A percentile compares a stretch with the other conserved stretches of the same genome.
Conservation (phyloP, 2,113 vertebrate genomes). For the Psettodes erumei region DNA sequence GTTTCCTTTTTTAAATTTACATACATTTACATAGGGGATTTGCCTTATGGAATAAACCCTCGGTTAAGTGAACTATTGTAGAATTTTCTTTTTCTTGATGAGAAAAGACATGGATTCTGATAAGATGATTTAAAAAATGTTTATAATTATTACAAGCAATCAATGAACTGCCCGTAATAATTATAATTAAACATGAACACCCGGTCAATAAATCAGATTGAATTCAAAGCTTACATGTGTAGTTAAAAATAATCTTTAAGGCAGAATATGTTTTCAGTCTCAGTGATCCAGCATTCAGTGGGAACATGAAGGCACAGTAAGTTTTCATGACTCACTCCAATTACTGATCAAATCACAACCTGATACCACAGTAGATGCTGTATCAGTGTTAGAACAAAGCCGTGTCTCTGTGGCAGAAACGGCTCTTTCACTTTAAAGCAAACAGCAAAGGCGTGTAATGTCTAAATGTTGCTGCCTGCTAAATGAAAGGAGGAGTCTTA, state of each 20-base stretch:
- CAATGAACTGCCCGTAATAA: no score
- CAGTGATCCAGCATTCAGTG: background rate
- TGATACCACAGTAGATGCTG: slow-evolving; percentile 3
- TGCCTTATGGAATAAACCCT: no score
- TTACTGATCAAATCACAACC: background rate
- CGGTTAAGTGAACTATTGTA: no score
- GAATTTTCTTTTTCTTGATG: background rate
- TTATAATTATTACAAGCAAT: background rate
- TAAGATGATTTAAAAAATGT: background rate
- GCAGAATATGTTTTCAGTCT: background rate
- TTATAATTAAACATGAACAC: no score
- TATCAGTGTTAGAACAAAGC: slow-evolving; percentile 63
- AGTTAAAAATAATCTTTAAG: background rate
- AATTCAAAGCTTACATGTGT: slow-evolving; percentile 4
- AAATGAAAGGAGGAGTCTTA: slow-evolving; percentile 55
- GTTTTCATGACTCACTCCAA: background rate
- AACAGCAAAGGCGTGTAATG: slow-evolving; percentile 64
- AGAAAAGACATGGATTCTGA: background rate
- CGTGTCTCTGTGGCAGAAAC: slow-evolving; percentile 27
- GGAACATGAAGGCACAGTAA: background rate
- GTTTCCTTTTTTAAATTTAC: no score
- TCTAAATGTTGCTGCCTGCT: slow-evolving; percentile 44
- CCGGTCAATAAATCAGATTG: slow-evolving; percentile 1
- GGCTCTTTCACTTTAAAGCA: slow-evolving; percentile 50
- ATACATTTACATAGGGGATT: no score